Conservation (phyloP, 1,140 invertebrate species). For the Drosophila lacertosa region DNA sequence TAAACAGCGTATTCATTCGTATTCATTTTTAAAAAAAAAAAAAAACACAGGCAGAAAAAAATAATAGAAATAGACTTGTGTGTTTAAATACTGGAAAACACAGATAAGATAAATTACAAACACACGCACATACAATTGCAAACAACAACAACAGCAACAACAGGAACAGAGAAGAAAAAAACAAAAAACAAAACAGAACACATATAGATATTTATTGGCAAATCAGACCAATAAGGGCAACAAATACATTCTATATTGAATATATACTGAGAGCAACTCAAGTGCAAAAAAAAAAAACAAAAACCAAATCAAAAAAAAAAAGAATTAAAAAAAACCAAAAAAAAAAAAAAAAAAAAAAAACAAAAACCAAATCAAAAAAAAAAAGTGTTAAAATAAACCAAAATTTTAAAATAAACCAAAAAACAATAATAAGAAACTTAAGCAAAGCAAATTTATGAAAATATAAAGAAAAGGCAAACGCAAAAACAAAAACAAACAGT, state of each 20-base stretch:
- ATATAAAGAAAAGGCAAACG: no score
- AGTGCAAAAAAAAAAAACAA: slow-evolving; percentile 50
- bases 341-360: slow-evolving; percentile 18
- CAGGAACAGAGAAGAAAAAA: slow-evolving; percentile 8
- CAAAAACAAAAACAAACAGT: not conserved
- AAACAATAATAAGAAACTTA: slow-evolving; percentile 19
- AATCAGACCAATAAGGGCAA: slow-evolving; percentile 51
- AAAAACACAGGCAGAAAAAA: slow-evolving; percentile 32
- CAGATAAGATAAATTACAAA: slow-evolving; percentile 75
- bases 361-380: slow-evolving; percentile 30
- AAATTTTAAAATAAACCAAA: slow-evolving; percentile 19
- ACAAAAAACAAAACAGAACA: not conserved
- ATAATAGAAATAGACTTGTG: slow-evolving; percentile 52
- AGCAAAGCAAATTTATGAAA: slow-evolving; percentile 1
- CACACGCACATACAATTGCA: slow-evolving; percentile 44
- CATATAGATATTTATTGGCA: slow-evolving; percentile 33
- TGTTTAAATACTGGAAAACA: slow-evolving; percentile 79
- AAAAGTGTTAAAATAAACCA: slow-evolving; percentile 41
- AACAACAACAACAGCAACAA: slow-evolving; percentile 25
- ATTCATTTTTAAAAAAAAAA: slow-evolving; percentile 67
- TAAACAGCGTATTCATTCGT: slow-evolving; percentile 37
- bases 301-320: slow-evolving; percentile 36
- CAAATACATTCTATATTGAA: slow-evolving; percentile 24
- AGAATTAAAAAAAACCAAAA: slow-evolving; percentile 27
- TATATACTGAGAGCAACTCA: slow-evolving; percentile 49